phyloP scores from a whole-genome alignment of 1,140 invertebrate species.

The Polyergus mexicanus region DNA sequence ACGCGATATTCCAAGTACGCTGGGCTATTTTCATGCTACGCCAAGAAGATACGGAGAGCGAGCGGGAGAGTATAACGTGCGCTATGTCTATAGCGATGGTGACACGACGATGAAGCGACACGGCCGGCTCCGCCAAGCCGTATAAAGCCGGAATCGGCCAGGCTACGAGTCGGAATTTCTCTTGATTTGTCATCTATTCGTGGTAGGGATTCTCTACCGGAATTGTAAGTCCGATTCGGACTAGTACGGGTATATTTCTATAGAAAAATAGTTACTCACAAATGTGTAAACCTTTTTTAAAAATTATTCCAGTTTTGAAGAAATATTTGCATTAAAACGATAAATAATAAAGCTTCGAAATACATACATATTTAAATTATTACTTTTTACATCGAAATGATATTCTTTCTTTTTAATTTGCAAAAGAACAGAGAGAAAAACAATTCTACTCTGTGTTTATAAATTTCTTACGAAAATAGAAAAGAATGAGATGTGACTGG shows the following conservation, averaged over 20 bases:
- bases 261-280: not conserved
- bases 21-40: conserved; percentile 78
- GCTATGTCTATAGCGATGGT: conserved; percentile 45
- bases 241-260: conserved; percentile 1
- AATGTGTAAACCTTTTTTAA: not conserved
- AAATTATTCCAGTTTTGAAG: not conserved
- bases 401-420: not conserved
- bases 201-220: conserved; percentile 24
- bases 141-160: conserved; percentile 66
- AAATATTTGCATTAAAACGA: not conserved
- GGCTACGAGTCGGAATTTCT: conserved; percentile 60
- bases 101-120: conserved; percentile 48
- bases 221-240: conserved; percentile 18
- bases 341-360: not conserved
- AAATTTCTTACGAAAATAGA: not conserved
- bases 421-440: not conserved
- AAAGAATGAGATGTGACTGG: not conserved
- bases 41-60: conserved; percentile 68
- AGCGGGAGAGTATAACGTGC: conserved; percentile 36
- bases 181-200: conserved; percentile 51
- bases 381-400: not conserved
- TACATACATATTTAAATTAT: not conserved
- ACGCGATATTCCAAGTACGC: conserved; percentile 78
- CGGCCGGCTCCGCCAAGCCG: conserved; percentile 45
- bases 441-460: not conserved